These are phyloP conservation scores for Cybosia mesomella DNA, from an alignment of 2,888 invertebrate genomes.

Conservation along the genomic window DNA sequence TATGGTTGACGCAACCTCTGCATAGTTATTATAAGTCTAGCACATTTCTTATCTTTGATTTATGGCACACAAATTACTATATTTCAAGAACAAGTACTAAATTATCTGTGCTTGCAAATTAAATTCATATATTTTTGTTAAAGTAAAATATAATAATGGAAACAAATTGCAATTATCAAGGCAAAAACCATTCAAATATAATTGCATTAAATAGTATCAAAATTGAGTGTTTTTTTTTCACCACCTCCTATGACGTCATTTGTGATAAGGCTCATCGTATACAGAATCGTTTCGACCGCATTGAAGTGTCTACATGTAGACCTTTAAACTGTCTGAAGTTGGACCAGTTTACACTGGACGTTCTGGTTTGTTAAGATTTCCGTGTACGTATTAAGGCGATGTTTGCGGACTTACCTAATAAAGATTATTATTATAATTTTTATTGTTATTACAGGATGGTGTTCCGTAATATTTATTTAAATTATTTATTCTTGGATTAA, in stretches of 20 bases:
- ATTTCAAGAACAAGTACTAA: not conserved
- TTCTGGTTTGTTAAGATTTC: not conserved
- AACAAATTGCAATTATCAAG: not conserved
- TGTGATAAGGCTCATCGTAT: not conserved
- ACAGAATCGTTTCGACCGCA: not conserved
- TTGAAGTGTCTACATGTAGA: not conserved
- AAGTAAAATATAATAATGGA: not conserved
- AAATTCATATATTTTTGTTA: not conserved
- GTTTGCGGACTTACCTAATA: not conserved
- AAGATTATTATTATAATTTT: constrained; percentile 1
- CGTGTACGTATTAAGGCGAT: not conserved
- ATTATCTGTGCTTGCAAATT: not conserved
- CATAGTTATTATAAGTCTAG: not conserved
- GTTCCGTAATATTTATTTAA: not conserved
- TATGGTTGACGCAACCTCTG: too few species aligned
- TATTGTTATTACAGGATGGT: not conserved
- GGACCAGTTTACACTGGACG: not conserved
- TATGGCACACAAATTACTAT: not conserved
- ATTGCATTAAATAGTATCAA: not conserved
- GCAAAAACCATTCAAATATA: not conserved
- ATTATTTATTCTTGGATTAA: not conserved
- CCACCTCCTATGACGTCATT: not conserved
- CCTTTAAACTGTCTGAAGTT: not conserved
- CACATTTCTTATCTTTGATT: not conserved
- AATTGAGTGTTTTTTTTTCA: not conserved